phyloP scores from a whole-genome alignment of 1,140 invertebrate genomes.

The Melanaphis sacchari region DNA sequence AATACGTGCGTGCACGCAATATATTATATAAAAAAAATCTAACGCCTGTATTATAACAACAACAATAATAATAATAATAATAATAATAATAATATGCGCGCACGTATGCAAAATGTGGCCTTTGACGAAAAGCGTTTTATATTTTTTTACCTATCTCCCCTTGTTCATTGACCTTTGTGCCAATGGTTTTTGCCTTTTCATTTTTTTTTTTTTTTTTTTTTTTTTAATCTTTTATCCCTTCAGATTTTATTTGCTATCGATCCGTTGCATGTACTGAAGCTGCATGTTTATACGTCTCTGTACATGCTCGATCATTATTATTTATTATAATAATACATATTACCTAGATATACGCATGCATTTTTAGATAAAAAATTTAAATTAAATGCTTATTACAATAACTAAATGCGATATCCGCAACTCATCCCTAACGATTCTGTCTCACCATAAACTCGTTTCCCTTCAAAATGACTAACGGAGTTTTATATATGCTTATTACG shows the following conservation, averaged over 20 bases:
- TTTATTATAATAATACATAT: not conserved
- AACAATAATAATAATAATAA: not conserved
- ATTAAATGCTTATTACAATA: not conserved
- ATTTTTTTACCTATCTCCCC: not conserved
- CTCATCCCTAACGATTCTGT: not conserved
- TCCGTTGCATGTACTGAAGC: not conserved
- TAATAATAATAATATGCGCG: not conserved
- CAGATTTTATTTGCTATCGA: not conserved
- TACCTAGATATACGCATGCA: not conserved
- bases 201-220: constrained; percentile 7
- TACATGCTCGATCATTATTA: not conserved
- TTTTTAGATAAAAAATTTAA: not conserved
- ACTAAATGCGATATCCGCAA: not conserved
- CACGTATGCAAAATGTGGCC: not conserved
- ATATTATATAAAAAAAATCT: not conserved
- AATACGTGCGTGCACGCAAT: not conserved
- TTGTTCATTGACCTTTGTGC: not conserved
- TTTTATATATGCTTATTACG: too few relatives aligned
- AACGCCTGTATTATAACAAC: not conserved
- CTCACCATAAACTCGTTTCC: too few relatives aligned
- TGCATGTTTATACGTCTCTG: not conserved
- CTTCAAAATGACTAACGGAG: too few relatives aligned
- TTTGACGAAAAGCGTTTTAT: constrained; percentile 7
- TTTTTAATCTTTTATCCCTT: not conserved
- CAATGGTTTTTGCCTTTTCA: not conserved